Evolutionary conservation across 2,888 invertebrate species (phyloP), one percentile per base, ranked within the genome.

Genomic region (Archaeoteleia sp.): DNA sequence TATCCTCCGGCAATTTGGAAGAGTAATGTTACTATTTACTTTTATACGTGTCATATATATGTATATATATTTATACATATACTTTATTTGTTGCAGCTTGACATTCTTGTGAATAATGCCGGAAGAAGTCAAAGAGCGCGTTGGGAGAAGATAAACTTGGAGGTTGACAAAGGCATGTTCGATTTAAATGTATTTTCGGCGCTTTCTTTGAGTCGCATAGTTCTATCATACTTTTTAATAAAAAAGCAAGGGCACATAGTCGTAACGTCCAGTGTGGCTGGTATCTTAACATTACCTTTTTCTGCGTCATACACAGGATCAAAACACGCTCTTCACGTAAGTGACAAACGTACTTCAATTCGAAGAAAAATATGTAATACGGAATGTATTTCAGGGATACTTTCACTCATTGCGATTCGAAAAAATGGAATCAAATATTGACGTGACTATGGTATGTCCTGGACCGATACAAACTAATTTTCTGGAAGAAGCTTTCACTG

Each of bases 101-200:
- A 95, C 79, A 88, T 95, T 55, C 86, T 95, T 27, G 89, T 95
- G 0, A 93, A 93, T 79, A 95, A 95, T 86, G 94, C 94, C 1
- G 95, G 94, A 0, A 86, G 93, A 51, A 92, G 93, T 4, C 95
- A 95, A 81, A 87, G 94, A 67, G 83, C 82, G 0, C 10, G 27
- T 29, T 94, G 92, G 91, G 90, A 91, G 66, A 87, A 90, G 0
- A 93, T 92, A 37, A 89, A 91, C 0, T 67, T 92, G 0, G 83
- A 87, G 32, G 94, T 95, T 0, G 95, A 95, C 81, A 87, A 87
- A 37, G 89, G 92, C 62, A 86, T 94, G 75, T 92, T 95, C 78
- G 91, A 94, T 25, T 80, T 95, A 53, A 94, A 95, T 82, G 92
- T 94, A 0, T 91, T 95, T 71, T 88, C 91, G 0, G 87, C 90